These are phyloP conservation scores for Elymnias hypermnestra DNA, from an alignment of 1,140 invertebrate species.

Conservation along the genomic window DNA sequence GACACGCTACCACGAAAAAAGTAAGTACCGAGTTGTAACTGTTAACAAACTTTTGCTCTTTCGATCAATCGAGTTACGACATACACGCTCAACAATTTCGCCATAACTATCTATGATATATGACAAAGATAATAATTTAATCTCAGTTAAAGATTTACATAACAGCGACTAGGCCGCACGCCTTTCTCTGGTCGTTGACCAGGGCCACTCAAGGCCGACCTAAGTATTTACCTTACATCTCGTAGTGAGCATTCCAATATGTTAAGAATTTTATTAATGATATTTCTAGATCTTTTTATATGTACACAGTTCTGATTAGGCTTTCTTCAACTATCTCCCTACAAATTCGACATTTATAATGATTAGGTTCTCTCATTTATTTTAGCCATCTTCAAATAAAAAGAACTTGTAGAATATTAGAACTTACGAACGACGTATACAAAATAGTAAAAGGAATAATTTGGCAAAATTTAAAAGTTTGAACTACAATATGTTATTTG, in stretches of 20 bases:
- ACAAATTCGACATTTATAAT: no score
- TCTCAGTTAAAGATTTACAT: conserved; percentile 13
- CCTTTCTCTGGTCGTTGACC: conserved; percentile 53
- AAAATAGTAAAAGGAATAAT: no score
- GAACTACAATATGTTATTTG: no score
- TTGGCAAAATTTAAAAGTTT: no score
- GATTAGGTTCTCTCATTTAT: no score
- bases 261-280: not conserved
- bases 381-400: no score
- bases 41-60: not conserved
- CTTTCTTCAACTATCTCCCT: no score
- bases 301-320: no score
- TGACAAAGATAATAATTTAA: conserved; percentile 4
- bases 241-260: not conserved
- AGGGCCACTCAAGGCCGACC: conserved; percentile 37
- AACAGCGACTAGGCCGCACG: conserved; percentile 22
- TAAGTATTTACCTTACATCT: conserved; percentile 1
- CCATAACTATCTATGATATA: conserved; percentile 1
- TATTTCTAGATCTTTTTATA: no score
- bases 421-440: no score
- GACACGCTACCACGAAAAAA: not conserved
- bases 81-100: not conserved
- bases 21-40: not conserved
- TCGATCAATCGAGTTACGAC: not conserved
- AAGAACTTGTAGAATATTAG: no score